Conservation (phyloP, 2,888 invertebrate genomes). For the Sesia apiformis region DNA sequence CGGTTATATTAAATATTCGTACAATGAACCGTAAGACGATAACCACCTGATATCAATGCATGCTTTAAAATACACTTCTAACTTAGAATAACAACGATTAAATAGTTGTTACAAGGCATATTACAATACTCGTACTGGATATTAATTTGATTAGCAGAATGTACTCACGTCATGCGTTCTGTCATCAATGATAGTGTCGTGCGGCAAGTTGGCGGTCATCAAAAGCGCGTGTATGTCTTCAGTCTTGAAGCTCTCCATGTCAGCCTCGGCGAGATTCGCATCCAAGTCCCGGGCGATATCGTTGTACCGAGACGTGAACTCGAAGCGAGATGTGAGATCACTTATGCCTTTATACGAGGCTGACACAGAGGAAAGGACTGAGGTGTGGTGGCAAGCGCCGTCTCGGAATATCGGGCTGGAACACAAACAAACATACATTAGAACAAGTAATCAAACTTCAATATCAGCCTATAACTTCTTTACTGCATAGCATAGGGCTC, state of each 20-base stretch:
- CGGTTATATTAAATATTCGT: no score
- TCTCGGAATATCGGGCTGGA: conserved; percentile 83
- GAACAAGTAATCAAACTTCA: no score
- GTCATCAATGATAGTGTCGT: conserved; percentile 72
- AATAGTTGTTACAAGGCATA: no score
- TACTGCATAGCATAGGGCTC: no score
- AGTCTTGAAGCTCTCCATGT: conserved; percentile 94
- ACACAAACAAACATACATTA: conserved; percentile 13
- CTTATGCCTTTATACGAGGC: conserved; percentile 85
- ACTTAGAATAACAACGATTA: no score
- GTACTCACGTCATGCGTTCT: conserved; percentile 66
- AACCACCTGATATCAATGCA: no score
- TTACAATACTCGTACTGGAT: no score
- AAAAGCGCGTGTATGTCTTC: conserved; percentile 93
- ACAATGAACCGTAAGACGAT: no score
- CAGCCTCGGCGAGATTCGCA: conserved; percentile 94
- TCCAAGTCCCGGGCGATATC: conserved; percentile 91
- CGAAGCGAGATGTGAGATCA: conserved; percentile 69
- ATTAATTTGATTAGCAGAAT: not conserved
- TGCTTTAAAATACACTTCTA: no score
- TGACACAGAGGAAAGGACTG: conserved; percentile 86
- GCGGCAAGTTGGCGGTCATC: conserved; percentile 81
- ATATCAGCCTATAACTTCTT: no score
- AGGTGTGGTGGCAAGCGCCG: conserved; percentile 85
- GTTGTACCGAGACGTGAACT: conserved; percentile 82